Percentiles rank a stretch among this genome's conserved stretches.
Conservation (phyloP, 2,888 invertebrate genomes). For the Fragum whitleyi region DNA sequence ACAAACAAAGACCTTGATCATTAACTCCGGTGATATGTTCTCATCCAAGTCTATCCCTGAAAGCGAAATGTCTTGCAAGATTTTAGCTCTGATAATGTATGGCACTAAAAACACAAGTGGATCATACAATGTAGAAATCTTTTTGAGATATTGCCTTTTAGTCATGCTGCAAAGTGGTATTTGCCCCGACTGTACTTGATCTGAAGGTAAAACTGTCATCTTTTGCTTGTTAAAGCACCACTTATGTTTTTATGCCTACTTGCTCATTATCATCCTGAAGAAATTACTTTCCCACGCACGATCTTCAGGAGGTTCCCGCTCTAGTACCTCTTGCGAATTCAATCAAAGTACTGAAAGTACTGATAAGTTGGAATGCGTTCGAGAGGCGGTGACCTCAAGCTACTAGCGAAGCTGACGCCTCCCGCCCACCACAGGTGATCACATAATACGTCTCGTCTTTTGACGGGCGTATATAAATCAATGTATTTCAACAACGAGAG, state of each 20-base stretch:
- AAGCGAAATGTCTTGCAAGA: slow-evolving; percentile 46
- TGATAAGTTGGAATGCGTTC: too few relatives aligned
- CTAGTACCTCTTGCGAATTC: slow-evolving; percentile 43
- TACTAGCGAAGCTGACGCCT: too few relatives aligned
- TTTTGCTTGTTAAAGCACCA: slow-evolving; percentile 54
- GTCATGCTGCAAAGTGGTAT: neutral
- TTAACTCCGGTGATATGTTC: neutral
- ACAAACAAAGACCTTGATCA: neutral
- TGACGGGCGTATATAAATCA: too few relatives aligned
- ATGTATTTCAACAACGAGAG: too few relatives aligned
- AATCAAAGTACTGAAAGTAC: too few relatives aligned
- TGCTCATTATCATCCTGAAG: slow-evolving; percentile 22
- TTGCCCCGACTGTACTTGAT: neutral
- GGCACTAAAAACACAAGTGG: slow-evolving; percentile 42
- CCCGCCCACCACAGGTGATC: too few relatives aligned
- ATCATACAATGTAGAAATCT: slow-evolving; percentile 44
- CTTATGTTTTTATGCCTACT: slow-evolving; percentile 55
- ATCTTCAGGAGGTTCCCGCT: slow-evolving; percentile 44
- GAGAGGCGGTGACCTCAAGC: too few relatives aligned
- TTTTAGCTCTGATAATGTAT: slow-evolving; percentile 36
- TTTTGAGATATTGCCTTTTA: slow-evolving; percentile 44
- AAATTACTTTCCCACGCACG: slow-evolving; percentile 18
- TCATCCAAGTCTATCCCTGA: slow-evolving; percentile 43
- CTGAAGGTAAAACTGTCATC: slow-evolving; percentile 41
- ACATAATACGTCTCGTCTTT: too few relatives aligned